Conservation (phyloP, 2,113 vertebrate species). For the Etheostoma cragini region DNA sequence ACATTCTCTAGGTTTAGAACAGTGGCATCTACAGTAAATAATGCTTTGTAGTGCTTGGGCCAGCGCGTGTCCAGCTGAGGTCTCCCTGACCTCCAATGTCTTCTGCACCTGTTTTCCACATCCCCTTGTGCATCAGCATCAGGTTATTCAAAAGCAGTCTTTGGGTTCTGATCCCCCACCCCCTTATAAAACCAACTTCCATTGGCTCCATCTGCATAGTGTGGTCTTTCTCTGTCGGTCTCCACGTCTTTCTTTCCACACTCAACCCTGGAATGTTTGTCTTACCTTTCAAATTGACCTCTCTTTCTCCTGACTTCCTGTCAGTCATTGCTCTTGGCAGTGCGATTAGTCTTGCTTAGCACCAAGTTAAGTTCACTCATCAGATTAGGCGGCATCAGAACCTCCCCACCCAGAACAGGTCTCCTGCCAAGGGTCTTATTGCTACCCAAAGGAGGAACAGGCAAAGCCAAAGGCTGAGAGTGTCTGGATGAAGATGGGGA, state of each 20-base stretch:
- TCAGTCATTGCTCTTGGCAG: constrained; percentile 65
- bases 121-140: constrained; percentile 6
- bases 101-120: constrained; percentile 55
- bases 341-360: constrained; percentile 85
- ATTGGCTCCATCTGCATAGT: constrained; percentile 10
- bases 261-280: neutral
- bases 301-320: constrained; percentile 5
- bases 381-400: constrained; percentile 85
- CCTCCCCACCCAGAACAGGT: constrained; percentile 29
- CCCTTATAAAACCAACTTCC: constrained; percentile 5
- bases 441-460: neutral
- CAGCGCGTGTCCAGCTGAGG: constrained; percentile 50
- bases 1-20: neutral
- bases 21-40: constrained; percentile 37
- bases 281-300: neutral
- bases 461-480: constrained; percentile 11
- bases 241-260: neutral
- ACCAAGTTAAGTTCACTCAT: constrained; percentile 90
- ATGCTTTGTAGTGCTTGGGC: constrained; percentile 67
- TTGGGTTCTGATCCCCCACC: neutral
- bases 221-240: neutral
- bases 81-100: constrained; percentile 43
- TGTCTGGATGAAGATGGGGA: constrained; percentile 25
- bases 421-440: constrained; percentile 46
- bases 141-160: constrained; percentile 22